These are phyloP conservation scores for Agapetus fuscipes DNA, from an alignment of 2,888 invertebrate species.

Conservation along the genomic window DNA sequence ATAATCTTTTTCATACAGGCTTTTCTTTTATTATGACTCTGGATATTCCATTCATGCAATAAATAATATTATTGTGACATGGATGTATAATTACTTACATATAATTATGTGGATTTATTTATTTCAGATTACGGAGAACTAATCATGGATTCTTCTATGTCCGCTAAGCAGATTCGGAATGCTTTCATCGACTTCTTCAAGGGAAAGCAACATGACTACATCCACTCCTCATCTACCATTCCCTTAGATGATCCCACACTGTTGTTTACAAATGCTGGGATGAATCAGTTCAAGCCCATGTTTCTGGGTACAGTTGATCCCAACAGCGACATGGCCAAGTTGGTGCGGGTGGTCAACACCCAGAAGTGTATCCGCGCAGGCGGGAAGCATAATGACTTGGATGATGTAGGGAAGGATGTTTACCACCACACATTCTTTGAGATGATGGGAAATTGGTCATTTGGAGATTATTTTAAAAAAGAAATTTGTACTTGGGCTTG, in stretches of 20 bases:
- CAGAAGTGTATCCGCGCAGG: conserved; percentile 99
- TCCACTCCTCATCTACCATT: conserved; percentile 95
- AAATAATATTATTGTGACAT: no score
- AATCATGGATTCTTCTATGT: conserved; percentile 47
- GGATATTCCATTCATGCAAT: no score
- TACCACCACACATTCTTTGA: conserved; percentile 99
- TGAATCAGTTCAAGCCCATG: conserved; percentile 99
- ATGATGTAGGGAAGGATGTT: conserved; percentile 99
- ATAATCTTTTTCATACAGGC: no score
- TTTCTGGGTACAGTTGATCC: conserved; percentile 95
- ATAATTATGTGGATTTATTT: background rate
- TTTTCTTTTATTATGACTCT: no score
- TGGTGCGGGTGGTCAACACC: conserved; percentile 82
- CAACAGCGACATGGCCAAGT: conserved; percentile 88
- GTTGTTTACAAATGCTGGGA: conserved; percentile 96
- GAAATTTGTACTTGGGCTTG: conserved; percentile 97
- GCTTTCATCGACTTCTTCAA: conserved; percentile 87
- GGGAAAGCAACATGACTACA: conserved; percentile 80
- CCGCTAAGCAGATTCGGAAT: conserved; percentile 72
- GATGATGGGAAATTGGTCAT: conserved; percentile 99
- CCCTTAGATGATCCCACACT: conserved; percentile 97
- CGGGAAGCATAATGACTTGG: conserved; percentile 98
- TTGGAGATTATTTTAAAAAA: conserved; percentile 99
- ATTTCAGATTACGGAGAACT: no score
- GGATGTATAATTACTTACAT: background rate